Percentiles rank a stretch among this genome's conserved stretches.
Conservation (phyloP, 2,888 invertebrate species). For the Mimumesa dahlbomi region DNA sequence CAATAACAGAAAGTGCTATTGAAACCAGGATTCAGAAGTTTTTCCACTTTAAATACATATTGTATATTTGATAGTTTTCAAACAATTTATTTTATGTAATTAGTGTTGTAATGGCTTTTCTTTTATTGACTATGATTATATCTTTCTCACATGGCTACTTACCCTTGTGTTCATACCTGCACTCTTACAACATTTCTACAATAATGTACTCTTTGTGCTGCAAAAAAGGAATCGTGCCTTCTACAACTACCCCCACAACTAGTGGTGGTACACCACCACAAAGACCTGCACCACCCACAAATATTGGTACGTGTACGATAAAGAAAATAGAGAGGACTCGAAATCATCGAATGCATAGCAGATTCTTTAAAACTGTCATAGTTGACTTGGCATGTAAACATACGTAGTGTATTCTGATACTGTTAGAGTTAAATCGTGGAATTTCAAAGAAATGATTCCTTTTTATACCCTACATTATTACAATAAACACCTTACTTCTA, state of each 20-base stretch:
- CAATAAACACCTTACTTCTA: slow-evolving; percentile 10
- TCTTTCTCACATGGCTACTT: slow-evolving; percentile 33
- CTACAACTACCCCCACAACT: slow-evolving; percentile 54
- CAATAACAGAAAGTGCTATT: slow-evolving; percentile 5
- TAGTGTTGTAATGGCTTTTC: slow-evolving; percentile 29
- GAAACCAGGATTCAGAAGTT: not conserved
- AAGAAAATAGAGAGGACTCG: slow-evolving; percentile 12
- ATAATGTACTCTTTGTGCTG: slow-evolving; percentile 72
- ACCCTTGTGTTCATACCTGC: slow-evolving; percentile 33
- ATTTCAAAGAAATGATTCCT: slow-evolving; percentile 45
- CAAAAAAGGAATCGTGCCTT: slow-evolving; percentile 73
- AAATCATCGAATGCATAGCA: slow-evolving; percentile 16
- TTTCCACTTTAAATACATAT: slow-evolving; percentile 15
- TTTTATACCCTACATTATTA: slow-evolving; percentile 42
- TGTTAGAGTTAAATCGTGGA: slow-evolving; percentile 16
- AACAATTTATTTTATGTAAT: slow-evolving; percentile 21
- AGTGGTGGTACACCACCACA: slow-evolving; percentile 75
- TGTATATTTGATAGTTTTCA: slow-evolving; percentile 3
- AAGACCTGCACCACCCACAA: slow-evolving; percentile 79
- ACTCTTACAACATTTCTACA: slow-evolving; percentile 40
- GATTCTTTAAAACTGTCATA: slow-evolving; percentile 12
- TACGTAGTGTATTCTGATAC: slow-evolving; percentile 18
- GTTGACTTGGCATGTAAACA: slow-evolving; percentile 36
- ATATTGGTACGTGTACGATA: slow-evolving; percentile 77
- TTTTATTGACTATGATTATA: slow-evolving; percentile 4